Base-by-base conservation (phyloP, 2,797 vertebrate species). In the Argentina silus region DNA sequence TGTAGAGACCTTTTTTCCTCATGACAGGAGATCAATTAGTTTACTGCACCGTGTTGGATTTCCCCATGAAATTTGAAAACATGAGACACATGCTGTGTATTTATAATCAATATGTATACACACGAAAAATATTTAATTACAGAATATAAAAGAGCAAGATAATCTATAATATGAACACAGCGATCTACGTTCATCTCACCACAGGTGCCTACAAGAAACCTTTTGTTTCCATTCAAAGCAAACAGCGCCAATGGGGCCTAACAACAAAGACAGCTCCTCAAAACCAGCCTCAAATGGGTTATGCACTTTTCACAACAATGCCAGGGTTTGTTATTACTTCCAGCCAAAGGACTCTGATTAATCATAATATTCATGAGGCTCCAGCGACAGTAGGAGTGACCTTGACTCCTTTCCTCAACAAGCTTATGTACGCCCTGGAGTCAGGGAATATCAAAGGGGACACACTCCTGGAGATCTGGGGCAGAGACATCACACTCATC, bases 301-400 rank as follows among this genome's bases (percentile, higher is more conserved):
- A 4, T 47, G 72, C 53, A 70, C 63, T 70, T 67, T 57, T 56
- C 84, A 69, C 76, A 88, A 87, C 86, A 86, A 84, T 85, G 77
- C 69, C 55, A 3, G 69, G 76, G 72, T 84, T 86, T 90, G 81
- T 86, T 86, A 90, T 86, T 89, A 88, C 87, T 91, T 85, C 50
- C 36, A 91, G 84, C 80, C 85, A 89, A 87, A 91, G 88, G 83
- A 88, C 83, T 81, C 79, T 81, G 89, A 92, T 91, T 90, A 91
- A 93, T 93, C 84, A 89, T 86, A 87, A 92, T 92, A 94, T 92
- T 93, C 90, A 93, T 91, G 89, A 92, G 91, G 81, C 77, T 80
- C 53, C 65, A 69, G 86, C 68, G 17, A 85, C 82, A 76, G 87
- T 82, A 82, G 80, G 89, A 85, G 82, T 89, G 92, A 93, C 92